phyloP scores from a whole-genome alignment of 2,113 vertebrate genomes.

The Lepisosteus oculatus region DNA sequence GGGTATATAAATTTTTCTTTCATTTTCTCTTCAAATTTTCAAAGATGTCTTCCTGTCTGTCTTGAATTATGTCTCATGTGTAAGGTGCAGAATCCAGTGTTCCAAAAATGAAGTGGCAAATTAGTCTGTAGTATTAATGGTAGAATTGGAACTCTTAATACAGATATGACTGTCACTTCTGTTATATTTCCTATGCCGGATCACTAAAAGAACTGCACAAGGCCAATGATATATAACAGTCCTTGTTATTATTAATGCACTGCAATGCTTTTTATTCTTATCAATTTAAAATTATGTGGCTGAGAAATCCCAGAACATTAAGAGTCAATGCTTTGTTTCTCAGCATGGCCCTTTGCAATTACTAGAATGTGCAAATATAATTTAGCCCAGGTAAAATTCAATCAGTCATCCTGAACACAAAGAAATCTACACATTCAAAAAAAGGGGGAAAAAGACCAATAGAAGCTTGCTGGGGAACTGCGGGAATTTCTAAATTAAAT shows the following conservation, averaged over 20 bases:
- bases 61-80: too few relatives aligned
- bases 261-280: conserved; percentile 67
- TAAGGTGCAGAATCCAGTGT: too few relatives aligned
- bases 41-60: too few relatives aligned
- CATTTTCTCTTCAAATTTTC: too few relatives aligned
- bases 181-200: not conserved
- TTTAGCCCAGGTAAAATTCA: conserved; percentile 79
- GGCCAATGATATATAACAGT: conserved; percentile 21
- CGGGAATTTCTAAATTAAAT: conserved; percentile 49
- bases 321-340: conserved; percentile 71
- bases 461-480: conserved; percentile 45
- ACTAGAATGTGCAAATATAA: conserved; percentile 77
- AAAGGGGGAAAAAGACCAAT: conserved; percentile 47
- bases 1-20: too few relatives aligned
- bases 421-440: conserved; percentile 66
- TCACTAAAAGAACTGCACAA: not conserved
- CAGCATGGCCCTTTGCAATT: conserved; percentile 77
- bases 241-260: conserved; percentile 75
- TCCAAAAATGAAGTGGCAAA: too few relatives aligned
- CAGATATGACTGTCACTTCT: not conserved
- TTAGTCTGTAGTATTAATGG: too few relatives aligned
- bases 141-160: too few relatives aligned
- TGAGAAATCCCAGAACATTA: conserved; percentile 69
- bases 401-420: conserved; percentile 77
- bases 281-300: conserved; percentile 78